phyloP scores from a whole-genome alignment of 2,797 vertebrate genomes.

The Phalanger gymnotis region DNA sequence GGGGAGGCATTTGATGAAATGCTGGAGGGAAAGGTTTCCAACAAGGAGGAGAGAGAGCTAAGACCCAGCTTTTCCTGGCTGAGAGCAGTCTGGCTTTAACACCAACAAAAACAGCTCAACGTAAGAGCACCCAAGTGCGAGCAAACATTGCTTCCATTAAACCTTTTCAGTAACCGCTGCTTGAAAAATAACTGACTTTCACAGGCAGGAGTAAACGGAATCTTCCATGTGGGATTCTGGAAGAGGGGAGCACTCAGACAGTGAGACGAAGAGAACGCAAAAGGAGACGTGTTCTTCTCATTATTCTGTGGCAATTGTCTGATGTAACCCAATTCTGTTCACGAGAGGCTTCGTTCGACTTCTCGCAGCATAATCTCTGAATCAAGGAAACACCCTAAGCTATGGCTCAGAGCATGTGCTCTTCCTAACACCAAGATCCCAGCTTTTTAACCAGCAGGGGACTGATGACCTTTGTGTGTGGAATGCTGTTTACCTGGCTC shows the following conservation, averaged over 20 bases:
- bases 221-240: slow-evolving; percentile 84
- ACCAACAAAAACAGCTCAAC: slow-evolving; percentile 76
- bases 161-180: slow-evolving; percentile 85
- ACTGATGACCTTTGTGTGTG: slow-evolving; percentile 40
- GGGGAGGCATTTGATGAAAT: slow-evolving; percentile 85
- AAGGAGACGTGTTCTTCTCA: slow-evolving; percentile 41
- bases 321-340: neutral
- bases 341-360: slow-evolving; percentile 20
- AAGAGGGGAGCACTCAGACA: slow-evolving; percentile 80
- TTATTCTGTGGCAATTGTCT: neutral
- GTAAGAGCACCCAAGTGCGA: slow-evolving; percentile 66
- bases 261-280: slow-evolving; percentile 65
- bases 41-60: slow-evolving; percentile 71
- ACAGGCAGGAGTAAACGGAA: slow-evolving; percentile 87
- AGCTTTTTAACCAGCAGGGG: slow-evolving; percentile 60
- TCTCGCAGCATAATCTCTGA: neutral
- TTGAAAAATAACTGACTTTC: slow-evolving; percentile 85
- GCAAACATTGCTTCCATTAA: slow-evolving; percentile 81
- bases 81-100: slow-evolving; percentile 64
- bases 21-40: slow-evolving; percentile 80
- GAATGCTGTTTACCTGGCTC: neutral
- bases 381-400: slow-evolving; percentile 31
- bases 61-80: slow-evolving; percentile 77
- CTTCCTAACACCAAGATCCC: slow-evolving; percentile 65
- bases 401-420: slow-evolving; percentile 51